phyloP scores from a whole-genome alignment of 2,113 vertebrate genomes.

The Mustela nigripes region DNA sequence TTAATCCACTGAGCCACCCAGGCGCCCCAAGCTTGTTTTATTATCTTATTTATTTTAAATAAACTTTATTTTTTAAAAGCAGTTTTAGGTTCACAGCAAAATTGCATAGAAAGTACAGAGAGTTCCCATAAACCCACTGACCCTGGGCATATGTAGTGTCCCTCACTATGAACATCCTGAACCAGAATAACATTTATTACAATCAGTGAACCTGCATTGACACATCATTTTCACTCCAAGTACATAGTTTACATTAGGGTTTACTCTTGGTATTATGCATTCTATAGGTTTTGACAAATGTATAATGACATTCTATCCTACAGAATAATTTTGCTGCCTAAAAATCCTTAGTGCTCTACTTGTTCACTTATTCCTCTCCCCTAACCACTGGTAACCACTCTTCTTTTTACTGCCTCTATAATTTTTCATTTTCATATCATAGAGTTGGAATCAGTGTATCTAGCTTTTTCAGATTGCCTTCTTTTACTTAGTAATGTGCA shows the following conservation, averaged over 20 bases:
- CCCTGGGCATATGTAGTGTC: neutral
- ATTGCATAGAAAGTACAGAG: neutral
- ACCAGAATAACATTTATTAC: neutral
- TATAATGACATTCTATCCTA: neutral
- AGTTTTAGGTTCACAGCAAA: neutral
- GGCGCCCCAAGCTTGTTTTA: neutral
- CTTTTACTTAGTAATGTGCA: neutral
- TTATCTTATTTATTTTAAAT: neutral
- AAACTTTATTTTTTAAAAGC: neutral
- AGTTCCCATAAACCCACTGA: neutral
- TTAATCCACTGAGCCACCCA: too few species aligned
- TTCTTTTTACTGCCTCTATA: neutral
- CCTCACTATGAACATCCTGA: neutral
- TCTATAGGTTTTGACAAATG: neutral
- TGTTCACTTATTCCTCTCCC: neutral
- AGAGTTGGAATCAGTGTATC: neutral
- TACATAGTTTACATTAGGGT: neutral
- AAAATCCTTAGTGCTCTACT: neutral
- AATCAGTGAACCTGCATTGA: neutral
- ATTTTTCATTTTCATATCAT: neutral
- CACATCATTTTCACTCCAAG: neutral
- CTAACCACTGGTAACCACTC: neutral
- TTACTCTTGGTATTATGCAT: neutral
- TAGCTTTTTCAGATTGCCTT: neutral
- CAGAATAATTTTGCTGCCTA: neutral